Evolutionary conservation across 2,113 vertebrate species (phyloP), one percentile per base, ranked within the genome.

Genomic region (Cisticola juncidis): DNA sequence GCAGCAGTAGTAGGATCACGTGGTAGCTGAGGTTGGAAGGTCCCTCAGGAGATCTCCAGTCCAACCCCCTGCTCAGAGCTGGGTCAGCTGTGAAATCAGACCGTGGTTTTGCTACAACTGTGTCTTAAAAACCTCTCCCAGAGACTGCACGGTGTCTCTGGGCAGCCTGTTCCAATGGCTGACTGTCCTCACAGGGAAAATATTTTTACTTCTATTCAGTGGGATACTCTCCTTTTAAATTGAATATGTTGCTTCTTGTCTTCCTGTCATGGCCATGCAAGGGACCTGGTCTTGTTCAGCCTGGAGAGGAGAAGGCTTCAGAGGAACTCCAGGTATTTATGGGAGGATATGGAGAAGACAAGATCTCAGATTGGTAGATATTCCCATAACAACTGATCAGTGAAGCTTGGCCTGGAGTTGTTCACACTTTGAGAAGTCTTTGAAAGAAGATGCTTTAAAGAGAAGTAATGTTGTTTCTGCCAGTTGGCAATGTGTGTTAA

Each of bases 381-480:
- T 28, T 85, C 50, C 25, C 4, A 0, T 65, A n/a, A 25, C 5
- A 9, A 26, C 47, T 90, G 81, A 68, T 22, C 24, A 53, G 2
- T 33, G 29, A 60, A 80, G 20, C 6, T 24, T 86, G n/a, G 5
- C 72, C 51, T 86, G 56, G 65, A 74, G 22, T 53, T 47, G 9
- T 60, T 78, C 40, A 45, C 13, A 44, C 22, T 77, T 85, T 17
- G 25, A 88, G 38, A 53, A 82, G 29, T 26, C 23, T 69, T 65
- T 86, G 72, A 31, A 65, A 91, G 60, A 61, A 82, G 14, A 2
- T 54, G 24, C 22, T 81, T 54, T 35, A 22, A 73, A 61, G n/a
- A 44, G 40, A 82, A 48, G 14, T 0, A 0, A 16, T 53, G 11
- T 1, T 1, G 0, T 53, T 69, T 81, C 50, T 84, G 47, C 44